Percentiles rank a stretch among this genome's conserved stretches.
These are phyloP conservation scores for Vulpes ferrilata DNA, from an alignment of 2,113 vertebrate species.

Conservation along the genomic window DNA sequence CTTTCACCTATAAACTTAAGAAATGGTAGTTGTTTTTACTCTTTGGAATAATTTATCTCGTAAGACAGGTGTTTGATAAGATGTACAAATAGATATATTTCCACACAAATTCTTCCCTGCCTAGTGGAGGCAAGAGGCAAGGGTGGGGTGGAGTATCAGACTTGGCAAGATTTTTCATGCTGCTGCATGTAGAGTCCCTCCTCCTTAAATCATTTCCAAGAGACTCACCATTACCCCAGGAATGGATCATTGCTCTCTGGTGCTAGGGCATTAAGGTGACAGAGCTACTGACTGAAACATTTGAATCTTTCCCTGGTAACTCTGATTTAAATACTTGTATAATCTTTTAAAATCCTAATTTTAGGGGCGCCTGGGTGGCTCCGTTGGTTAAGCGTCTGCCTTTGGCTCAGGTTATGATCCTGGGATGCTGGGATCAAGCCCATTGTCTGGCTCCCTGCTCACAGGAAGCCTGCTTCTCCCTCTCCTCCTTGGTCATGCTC, in stretches of 20 bases:
- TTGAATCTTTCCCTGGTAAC: background rate
- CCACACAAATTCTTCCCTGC: background rate
- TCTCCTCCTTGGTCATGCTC: too few relatives aligned
- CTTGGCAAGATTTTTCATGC: background rate
- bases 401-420: too few relatives aligned
- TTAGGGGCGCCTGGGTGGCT: background rate
- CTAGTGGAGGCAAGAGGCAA: background rate
- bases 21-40: background rate
- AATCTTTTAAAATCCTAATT: slow-evolving; percentile 38
- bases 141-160: background rate
- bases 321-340: background rate
- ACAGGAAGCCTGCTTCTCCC: too few relatives aligned
- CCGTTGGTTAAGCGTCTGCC: too few relatives aligned
- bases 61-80: background rate
- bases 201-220: background rate
- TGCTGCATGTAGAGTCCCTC: background rate
- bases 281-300: background rate
- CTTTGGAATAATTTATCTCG: slow-evolving; percentile 30
- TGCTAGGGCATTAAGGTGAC: background rate
- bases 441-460: too few relatives aligned
- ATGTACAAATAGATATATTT: background rate
- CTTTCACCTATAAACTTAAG: background rate
- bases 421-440: too few relatives aligned
- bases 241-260: background rate
- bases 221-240: background rate